phyloP scores from a whole-genome alignment of 2,888 invertebrate species.

The Cosmia trapezina region DNA sequence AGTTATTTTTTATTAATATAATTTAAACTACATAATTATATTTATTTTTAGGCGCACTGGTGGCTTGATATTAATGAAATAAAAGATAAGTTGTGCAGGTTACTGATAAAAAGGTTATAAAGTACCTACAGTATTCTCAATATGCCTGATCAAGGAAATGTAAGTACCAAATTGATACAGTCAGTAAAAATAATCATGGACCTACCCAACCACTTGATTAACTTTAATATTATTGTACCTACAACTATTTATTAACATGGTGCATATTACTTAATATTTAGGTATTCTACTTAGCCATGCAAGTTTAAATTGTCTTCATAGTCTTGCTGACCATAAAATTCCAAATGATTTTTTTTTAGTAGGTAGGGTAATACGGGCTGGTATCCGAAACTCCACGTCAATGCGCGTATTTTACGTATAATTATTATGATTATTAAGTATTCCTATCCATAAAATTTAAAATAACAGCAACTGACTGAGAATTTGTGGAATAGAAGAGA shows the following conservation, averaged over 20 bases:
- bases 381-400: too few relatives aligned
- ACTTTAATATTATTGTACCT: constrained; percentile 25
- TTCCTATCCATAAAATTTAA: background rate
- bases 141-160: constrained; percentile 51
- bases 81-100: background rate
- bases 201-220: constrained; percentile 26
- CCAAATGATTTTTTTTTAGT: background rate
- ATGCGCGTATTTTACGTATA: too few relatives aligned
- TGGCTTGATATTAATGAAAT: constrained; percentile 3
- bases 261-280: constrained; percentile 8
- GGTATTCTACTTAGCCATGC: background rate
- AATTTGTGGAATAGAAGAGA: background rate
- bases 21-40: background rate
- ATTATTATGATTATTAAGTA: too few relatives aligned
- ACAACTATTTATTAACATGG: constrained; percentile 3
- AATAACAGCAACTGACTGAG: background rate
- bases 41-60: constrained; percentile 29
- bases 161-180: constrained; percentile 43
- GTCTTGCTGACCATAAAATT: background rate
- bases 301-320: constrained; percentile 17
- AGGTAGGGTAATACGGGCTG: too few relatives aligned
- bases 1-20: too few relatives aligned
- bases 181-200: constrained; percentile 21
- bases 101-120: background rate
- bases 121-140: constrained; percentile 1